Conservation (phyloP, 2,888 invertebrate genomes). For the Eremobia ochroleuca region DNA sequence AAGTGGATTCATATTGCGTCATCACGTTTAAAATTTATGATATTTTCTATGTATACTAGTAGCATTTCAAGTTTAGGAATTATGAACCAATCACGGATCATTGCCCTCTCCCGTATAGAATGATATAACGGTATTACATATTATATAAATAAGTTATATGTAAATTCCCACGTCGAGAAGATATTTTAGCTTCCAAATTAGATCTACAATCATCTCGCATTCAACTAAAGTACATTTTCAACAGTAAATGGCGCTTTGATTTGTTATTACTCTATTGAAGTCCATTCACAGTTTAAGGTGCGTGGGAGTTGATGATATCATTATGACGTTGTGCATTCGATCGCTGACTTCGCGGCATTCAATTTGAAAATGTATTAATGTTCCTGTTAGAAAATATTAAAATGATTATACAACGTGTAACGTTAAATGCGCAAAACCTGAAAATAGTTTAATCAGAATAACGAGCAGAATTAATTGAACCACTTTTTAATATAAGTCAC, state of each 20-base stretch:
- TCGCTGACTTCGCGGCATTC: slow-evolving; percentile 11
- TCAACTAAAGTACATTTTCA: slow-evolving; percentile 1
- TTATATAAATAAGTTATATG: slow-evolving; percentile 7
- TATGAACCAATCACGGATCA: neutral
- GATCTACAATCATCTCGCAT: slow-evolving; percentile 31
- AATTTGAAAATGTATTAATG: neutral
- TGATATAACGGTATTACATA: slow-evolving; percentile 19
- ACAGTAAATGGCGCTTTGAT: slow-evolving; percentile 21
- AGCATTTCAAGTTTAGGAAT: slow-evolving; percentile 10
- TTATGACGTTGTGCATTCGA: neutral
- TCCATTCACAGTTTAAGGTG: slow-evolving; percentile 3
- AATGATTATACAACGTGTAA: no score
- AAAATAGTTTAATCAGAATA: no score
- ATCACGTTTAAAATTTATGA: neutral
- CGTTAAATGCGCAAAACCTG: no score
- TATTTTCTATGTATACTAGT: neutral
- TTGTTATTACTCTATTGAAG: slow-evolving; percentile 22
- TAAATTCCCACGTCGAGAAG: slow-evolving; percentile 9
- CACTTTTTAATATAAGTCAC: no score
- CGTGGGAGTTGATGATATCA: slow-evolving; percentile 19
- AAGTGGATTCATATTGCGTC: neutral
- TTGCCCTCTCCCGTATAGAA: slow-evolving; percentile 3
- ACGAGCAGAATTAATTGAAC: no score
- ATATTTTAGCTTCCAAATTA: slow-evolving; percentile 29
- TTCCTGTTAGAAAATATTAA: neutral